Base-by-base conservation (phyloP, 2,797 vertebrate genomes). In the Anas flavirostris region DNA sequence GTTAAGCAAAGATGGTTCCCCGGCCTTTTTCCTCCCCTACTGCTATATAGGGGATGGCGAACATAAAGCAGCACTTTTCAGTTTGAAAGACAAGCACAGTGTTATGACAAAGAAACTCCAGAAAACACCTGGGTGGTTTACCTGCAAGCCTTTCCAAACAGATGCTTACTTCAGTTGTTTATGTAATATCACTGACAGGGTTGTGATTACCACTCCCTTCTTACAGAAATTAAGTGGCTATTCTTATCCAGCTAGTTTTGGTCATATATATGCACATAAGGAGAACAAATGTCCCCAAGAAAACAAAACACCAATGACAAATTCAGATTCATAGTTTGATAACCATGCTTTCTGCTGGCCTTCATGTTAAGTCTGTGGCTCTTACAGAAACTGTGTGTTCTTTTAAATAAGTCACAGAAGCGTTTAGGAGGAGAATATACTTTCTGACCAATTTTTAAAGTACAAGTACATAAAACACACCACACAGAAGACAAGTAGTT, bases 41-140 rank as follows among this genome's bases (percentile, higher is more conserved):
- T 35, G 33, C 12, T 41, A 41, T 31, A 46, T 3, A 63, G 33
- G 17, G 3, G 12, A 35, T 16, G 26, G 12, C 19, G 33, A 92
- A 77, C 9, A 12, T 13, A 50, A 59, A 73, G 55, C 50, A 86
- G 44, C 26, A 25, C 25, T 77, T 90, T 4, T 75, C 41, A 66
- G 28, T 1, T 2, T 1, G 26, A 90, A 90, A 70, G 66, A 67
- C 0, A 0, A 91, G 29, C 9, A 25, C n/a, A 60, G 3, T 10
- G 22, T 9, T 56, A 22, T n/a, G 52, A 56, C 16, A 60, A 69
- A 56, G 33, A 58, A 82, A 93, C 41, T 76, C 80, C 68, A 87
- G 70, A 82, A 83, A 78, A 59, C 50, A 77, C n/a, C 37, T 76
- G 41, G 44, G 53, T 2, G 2, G 28, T 87, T 83, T 60, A 83